Evolutionary conservation across 92 coral and sea anemone species (phyloP), one percentile per base, ranked within the genome.

Genomic region (Micromussa lordhowensis): DNA sequence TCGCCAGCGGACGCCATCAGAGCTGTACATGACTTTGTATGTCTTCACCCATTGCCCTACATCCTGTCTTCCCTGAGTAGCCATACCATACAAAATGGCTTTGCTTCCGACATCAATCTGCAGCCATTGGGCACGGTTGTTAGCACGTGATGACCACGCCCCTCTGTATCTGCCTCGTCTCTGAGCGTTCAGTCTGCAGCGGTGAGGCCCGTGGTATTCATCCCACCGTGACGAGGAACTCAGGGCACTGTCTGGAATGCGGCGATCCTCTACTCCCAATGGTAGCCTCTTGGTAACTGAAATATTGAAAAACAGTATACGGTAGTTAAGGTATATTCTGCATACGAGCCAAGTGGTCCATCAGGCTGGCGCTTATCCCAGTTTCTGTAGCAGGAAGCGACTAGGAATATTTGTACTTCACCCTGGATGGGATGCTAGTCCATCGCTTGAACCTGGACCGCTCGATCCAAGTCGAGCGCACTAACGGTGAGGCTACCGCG

Each of bases 41-140:
- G 88, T 86, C 61, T 90, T 94, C n/a, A 94, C 97, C 97, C 97
- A 94, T 88, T 94, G 97, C 82, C 82, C 88, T 19, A 80, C 31
- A 78, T 94, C 93, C 75, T 92, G 95, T 48, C 97, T 87, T 51
- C 97, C 97, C 63, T 94, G 95, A 15, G 91, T 90, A 15, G 95
- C 92, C 16, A 94, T 71, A 59, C 94, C 94, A n/a, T 82, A 90
- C 68, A 92, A 80, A 10, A 88, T 44, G 21, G 98, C 92, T 30
- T 57, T 83, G 19, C 88, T 79, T 38, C 95, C 94, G 44, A 95
- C 78, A 72, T 95, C 98, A 35, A 95, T 71, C 88, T 95, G 95
- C n/a, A 95, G 72, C 80, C 90, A 95, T 80, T 95, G 98, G 9
- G 78, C 88, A 28, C 89, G 83, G 80, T 91, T 88, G 85, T 87